Evolutionary conservation across 2,888 invertebrate species (phyloP).

Genomic region (Seira musarum): DNA sequence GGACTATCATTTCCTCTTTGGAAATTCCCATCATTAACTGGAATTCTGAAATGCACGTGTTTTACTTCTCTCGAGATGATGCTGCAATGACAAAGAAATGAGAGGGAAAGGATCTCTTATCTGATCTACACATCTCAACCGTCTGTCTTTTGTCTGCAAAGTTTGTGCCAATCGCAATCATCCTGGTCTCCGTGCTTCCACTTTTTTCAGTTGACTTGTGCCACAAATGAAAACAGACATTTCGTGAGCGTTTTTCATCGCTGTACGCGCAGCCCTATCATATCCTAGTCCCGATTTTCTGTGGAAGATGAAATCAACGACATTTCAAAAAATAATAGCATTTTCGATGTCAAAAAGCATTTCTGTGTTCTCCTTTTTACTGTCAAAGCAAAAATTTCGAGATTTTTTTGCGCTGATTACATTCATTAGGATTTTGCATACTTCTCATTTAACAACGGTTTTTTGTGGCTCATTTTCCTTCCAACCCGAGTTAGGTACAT

Average conservation of each 20-base stretch:
- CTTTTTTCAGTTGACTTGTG: too few species aligned
- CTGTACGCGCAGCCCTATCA: too few species aligned
- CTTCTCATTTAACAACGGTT: not conserved
- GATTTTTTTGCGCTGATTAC: slow-evolving; percentile 1
- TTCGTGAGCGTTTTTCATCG: too few species aligned
- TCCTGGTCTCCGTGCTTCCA: too few species aligned
- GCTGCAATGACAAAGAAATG: not conserved
- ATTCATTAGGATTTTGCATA: slow-evolving; percentile 6
- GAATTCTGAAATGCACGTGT: not conserved
- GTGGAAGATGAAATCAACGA: not conserved
- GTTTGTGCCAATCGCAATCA: not conserved
- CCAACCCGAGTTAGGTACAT: not conserved
- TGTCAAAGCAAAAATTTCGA: not conserved
- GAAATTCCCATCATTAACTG: not conserved
- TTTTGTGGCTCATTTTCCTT: too few species aligned
- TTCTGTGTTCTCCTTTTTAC: not conserved
- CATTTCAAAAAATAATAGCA: not conserved
- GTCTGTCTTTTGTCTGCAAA: slow-evolving; percentile 5
- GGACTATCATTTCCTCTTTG: not conserved
- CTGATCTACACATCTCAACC: not conserved
- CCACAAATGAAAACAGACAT: too few species aligned
- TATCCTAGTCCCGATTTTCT: slow-evolving; percentile 19
- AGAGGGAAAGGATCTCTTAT: slow-evolving; percentile 1
- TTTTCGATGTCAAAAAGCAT: not conserved
- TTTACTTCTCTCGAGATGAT: not conserved